Evolutionary conservation across 2,113 vertebrate genomes (phyloP), one percentile per base, ranked within the genome.

Genomic region (Leptobrachium leishanense): DNA sequence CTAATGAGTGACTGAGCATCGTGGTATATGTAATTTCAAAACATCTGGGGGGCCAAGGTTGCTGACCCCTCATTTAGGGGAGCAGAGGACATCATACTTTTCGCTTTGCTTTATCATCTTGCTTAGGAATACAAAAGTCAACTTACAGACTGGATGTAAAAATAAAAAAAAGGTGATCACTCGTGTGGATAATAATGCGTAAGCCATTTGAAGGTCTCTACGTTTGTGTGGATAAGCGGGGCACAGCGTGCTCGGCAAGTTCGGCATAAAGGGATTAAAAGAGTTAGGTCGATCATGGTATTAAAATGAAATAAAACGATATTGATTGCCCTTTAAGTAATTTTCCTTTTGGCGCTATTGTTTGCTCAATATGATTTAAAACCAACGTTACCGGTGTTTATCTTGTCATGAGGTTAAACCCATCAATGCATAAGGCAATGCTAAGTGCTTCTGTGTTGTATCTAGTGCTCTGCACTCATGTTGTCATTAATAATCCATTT

Each of bases 341-440:
- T 82, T 86, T 82, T 44, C n/a, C 71, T 72, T 69, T 44, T 55
- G 82, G 44, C 68, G 70, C 6, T 50, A 74, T 6, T 75, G 66
- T 72, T 84, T 84, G 8, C 68, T 75, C 85, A 39, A 43, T 9
- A 71, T 66, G 0, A 1, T 83, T 82, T 81, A 67, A 85, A 83
- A 77, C 74, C 81, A 82, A 59, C 74, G 83, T 43, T 66, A 77
- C 72, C 77, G 68, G 41, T 84, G 82, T 85, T 82, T 81, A 78
- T 59, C 77, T 64, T 65, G 81, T 53, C 71, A 80, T 75, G 76
- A 70, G 84, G 57, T 59, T 67, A 79, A 81, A 20, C 0, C 50
- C 50, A 73, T 20, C 43, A 72, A 0, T 13, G 43, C 42, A 77
- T 84, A 54, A 83, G 12, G 31, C n/a, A 42, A 67, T 66, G 0